Evolutionary conservation across 2,113 vertebrate species (phyloP), one percentile per base, ranked within the genome.

Genomic region (Piliocolobus tephrosceles): DNA sequence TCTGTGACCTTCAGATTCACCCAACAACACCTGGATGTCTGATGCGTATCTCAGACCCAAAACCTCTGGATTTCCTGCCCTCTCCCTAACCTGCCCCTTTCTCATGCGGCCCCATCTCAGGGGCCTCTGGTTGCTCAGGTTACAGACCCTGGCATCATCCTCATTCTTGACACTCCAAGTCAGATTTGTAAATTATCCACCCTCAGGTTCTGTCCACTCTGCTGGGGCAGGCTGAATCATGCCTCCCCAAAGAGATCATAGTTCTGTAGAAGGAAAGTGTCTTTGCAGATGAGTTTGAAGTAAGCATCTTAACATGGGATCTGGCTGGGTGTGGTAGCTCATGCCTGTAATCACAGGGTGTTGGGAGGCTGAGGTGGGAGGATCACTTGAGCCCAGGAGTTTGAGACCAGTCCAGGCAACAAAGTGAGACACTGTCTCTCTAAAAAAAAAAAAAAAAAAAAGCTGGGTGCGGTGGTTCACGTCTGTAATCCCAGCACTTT

Each of bases 391-490:
- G 18, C 18, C 52, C 52, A 55, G 52, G 52, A 55, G 52, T 20
- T 55, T 55, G 18, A 20, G 47, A 55, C 52, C 52, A 55, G 52
- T 17, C 18, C 2, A 0, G 52, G 52, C 52, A 55, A 20, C 52
- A 55, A 55, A 55, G 18, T 55, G 52, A 55, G 52, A 20, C 18
- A 55, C 52, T 55, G 17, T 55, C 52, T 55, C 52, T 55, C 2
- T 2, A 20, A 20, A 20, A 55, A 18, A 55, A 55, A 18, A 55
- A 55, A 55, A 55, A 18, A 55, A 55, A 55, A 55, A 18, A 18
- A 6, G 17, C 52, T 0, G 0, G 52, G 52, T 6, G 17, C 0
- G 1, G 52, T 55, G 52, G 52, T 0, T 55, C 52, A 55, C 0
- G 52, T 0, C 52, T 55, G 17, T 20, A 18, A 55, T 20, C 52